Base-by-base conservation (phyloP, 1,140 invertebrate genomes). In the Diplogasteroides magnus region DNA sequence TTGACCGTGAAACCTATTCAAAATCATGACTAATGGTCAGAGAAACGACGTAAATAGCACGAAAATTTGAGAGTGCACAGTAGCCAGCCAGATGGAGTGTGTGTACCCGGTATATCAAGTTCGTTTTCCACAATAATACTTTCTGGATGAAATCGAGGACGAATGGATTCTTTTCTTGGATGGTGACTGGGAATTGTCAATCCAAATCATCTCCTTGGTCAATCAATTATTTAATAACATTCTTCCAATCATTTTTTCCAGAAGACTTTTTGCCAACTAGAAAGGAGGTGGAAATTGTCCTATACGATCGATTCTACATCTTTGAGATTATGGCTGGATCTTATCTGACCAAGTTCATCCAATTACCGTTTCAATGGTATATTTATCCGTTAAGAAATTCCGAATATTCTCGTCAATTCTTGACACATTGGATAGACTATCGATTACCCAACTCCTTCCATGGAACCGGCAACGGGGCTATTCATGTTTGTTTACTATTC, bases 241-340 rank as follows among this genome's bases (percentile, higher is more conserved):
- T 11, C 6, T 11, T 48, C 19, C 19, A 48, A 11, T 48, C n/a
- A n/a, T 48, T 48, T 48, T 48, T 6, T 48, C 19, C 37, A 48
- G 37, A 79, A 62, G 78, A 79, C 56, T 79, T 73, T 74, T 81
- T 79, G 37, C 74, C 73, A 55, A 68, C 78, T 31, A 62, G 74
- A 11, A 6, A 48, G 37, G 19, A 19, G 19, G 75, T 77, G 26
- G 78, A 79, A 60, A 19, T 79, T 14, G 64, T 79, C 2, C 81
- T 79, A 57, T 79, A 79, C 59, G 77, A 79, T 64, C 70, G 77
- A 19, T 81, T 81, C 61, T 81, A 77, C 61, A 79, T 81, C 57
- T 81, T 77, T 78, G 77, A 79, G 73, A 79, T 79, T 61, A 75
- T 75, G n/a, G 57, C 64, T 28, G 77, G 77, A 15, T 79, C 78